Conservation (phyloP, 2,113 vertebrate genomes). For the Sus scrofa region T2T-Sscrofa CM000826.6:113590001-113590500, state of each 20-base stretch:
- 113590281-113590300: not conserved
- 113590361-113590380: no score
- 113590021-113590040: not conserved
- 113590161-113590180: not conserved
- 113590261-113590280: not conserved
- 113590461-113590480: no score
- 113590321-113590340: not conserved
- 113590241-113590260: not conserved
- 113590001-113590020: no score
- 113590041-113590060: slow-evolving; percentile 11
- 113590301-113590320: not conserved
- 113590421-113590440: no score
- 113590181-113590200: not conserved
- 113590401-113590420: no score
- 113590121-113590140: not conserved
- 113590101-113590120: not conserved
- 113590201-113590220: not conserved
- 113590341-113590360: not conserved
- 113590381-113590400: no score
- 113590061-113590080: not conserved
- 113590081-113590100: not conserved
- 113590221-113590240: not conserved
- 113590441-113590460: no score
- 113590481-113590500: no score
- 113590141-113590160: not conserved